Base-by-base conservation (phyloP, 2,797 vertebrate genomes). In the Eulemur coronatus region DNA sequence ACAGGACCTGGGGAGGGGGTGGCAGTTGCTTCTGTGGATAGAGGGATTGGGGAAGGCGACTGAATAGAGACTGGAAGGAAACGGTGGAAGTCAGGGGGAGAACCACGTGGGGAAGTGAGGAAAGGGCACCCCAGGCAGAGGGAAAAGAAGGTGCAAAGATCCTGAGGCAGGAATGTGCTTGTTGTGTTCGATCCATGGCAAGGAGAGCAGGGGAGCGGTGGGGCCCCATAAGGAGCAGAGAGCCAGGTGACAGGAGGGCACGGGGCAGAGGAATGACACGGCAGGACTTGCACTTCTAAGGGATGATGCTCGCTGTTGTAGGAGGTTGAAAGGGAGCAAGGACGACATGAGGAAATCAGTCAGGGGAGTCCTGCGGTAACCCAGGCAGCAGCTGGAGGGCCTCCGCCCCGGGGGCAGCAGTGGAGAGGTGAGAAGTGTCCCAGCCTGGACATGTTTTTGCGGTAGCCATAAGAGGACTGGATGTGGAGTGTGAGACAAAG, bases 181-280 rank as follows among this genome's bases (percentile, higher is more conserved):
- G 10, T 6, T 13, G 26, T 9, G 14, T 41, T 73, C 48, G 33
- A 70, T 52, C 28, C 12, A 12, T 20, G 57, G 17, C 33, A 48
- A 43, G 38, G 52, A 75, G 43, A 22, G 15, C 50, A 50, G 50
- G 7, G 4, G 7, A 22, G 3, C 4, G 6, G 9, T 33, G 15
- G 57, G 11, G 6, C 43, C 73, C 38, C 43, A 38, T 22, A 50
- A 55, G 14, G 28, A 67, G 41, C 46, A n/a, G 24, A 43, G 43
- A 15, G n/a, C 10, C 63, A 26, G 46, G 41, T 13, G 50, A 20
- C 2, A 26, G 1, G 8, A 46, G 65, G 57, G 18, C 20, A 35
- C 15, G 1, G 22, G 52, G 94, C 5, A 20, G 30, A 48, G 59
- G 30, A 30, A 9, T 17, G 1, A 24, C 6, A 3, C 0, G 0